Evolutionary conservation across 2,797 vertebrate species (phyloP).

Genomic region (Leptodactylus fallax): DNA sequence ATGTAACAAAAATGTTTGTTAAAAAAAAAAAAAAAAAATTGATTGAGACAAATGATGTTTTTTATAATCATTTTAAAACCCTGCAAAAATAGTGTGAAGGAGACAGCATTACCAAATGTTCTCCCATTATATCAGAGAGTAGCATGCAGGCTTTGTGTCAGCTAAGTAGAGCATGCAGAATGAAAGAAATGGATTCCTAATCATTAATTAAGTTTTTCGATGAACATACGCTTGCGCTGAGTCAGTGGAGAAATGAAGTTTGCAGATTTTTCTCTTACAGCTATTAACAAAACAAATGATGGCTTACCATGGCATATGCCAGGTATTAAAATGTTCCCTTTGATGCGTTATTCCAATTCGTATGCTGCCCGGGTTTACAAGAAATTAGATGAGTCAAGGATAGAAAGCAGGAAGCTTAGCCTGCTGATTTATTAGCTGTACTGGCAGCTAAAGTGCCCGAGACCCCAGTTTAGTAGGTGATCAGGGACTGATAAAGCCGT

Average conservation of each 20-base stretch:
- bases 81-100: too few species aligned
- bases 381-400: neutral
- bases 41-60: too few species aligned
- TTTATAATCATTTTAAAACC: too few species aligned
- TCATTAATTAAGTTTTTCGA: neutral
- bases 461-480: neutral
- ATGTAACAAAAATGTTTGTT: too few species aligned
- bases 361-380: neutral
- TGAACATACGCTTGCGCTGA: neutral
- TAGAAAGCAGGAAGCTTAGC: neutral
- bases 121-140: neutral
- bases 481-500: neutral
- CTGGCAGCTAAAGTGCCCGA: neutral
- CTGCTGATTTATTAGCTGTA: neutral
- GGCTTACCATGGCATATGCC: neutral
- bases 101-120: neutral
- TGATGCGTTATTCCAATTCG: neutral
- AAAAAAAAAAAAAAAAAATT: too few species aligned
- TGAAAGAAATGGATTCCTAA: constrained; percentile 9
- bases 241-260: constrained; percentile 1
- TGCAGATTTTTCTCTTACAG: neutral
- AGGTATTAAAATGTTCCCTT: neutral
- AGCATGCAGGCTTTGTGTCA: neutral
- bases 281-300: constrained; percentile 11
- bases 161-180: constrained; percentile 1